phyloP scores from a whole-genome alignment of 2,113 vertebrate species.

The Motacilla alba region DNA sequence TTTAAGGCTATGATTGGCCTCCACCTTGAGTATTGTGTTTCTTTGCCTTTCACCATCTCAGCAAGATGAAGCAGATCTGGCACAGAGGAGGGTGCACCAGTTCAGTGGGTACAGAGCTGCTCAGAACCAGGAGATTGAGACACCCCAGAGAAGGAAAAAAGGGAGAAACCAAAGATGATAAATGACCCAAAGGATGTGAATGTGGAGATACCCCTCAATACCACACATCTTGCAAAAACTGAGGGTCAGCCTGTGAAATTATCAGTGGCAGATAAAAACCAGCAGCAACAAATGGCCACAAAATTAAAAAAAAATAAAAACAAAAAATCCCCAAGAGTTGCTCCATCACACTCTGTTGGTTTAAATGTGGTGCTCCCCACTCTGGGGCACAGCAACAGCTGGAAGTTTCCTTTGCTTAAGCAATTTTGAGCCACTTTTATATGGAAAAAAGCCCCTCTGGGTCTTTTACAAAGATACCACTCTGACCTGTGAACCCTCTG shows the following conservation, averaged over 20 bases:
- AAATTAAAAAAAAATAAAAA: not conserved
- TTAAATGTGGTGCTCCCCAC: not conserved
- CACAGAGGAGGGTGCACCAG: not conserved
- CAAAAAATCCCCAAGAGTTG: not conserved
- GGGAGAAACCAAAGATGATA: not conserved
- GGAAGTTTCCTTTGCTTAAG: not conserved
- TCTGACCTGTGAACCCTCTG: not conserved
- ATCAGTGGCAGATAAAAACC: not conserved
- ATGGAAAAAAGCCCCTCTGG: not conserved
- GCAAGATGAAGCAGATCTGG: not conserved
- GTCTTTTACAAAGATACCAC: not conserved
- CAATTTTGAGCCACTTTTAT: not conserved
- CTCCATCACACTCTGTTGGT: not conserved
- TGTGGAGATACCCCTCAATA: not conserved
- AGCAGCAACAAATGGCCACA: not conserved
- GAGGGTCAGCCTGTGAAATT: not conserved
- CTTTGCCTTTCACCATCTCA: not conserved
- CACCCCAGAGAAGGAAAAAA: not conserved
- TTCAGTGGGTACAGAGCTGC: not conserved
- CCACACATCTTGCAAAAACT: not conserved
- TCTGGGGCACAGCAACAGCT: fast-evolving
- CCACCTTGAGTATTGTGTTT: not conserved
- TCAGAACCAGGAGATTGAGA: not conserved
- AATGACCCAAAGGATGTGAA: not conserved
- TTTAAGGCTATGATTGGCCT: not conserved